Evolutionary conservation across 2,888 invertebrate genomes (phyloP), one percentile per base, ranked within the genome.

Genomic region (Lepidochitona cinerea): DNA sequence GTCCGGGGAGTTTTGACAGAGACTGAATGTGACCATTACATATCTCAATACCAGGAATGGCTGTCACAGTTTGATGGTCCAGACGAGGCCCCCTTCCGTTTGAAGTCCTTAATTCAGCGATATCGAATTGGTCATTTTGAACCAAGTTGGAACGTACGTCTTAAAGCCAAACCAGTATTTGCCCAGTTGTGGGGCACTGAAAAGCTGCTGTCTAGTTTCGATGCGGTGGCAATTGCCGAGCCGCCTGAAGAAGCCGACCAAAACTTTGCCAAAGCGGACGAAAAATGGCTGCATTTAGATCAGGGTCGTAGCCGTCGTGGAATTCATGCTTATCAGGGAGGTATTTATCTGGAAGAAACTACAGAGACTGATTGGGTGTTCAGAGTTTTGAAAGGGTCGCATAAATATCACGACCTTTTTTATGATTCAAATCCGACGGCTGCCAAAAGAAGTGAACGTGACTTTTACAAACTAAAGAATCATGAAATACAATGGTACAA

Each of bases 331-430:
- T 71, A 68, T 54, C 78, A 78, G 59, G 75, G 76, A 2, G 78
- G 74, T 1, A 37, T 78, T 6, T 78, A 78, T 65, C 65, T 78
- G 37, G 78, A 78, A 66, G 72, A 71, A 35, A 72, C 76, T 12
- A 32, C 18, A 1, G 70, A 76, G 14, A 71, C 70, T 12, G 78
- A 78, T 69, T 78, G 68, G 54, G 32, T 14, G 14, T 77, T 77
- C 23, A 53, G 73, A 32, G 76, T 84, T 29, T 29, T 83, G 54
- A 72, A 75, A 35, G 72, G 73, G 0, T 81, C 83, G 14, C 81
- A 81, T 64, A 53, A 74, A 26, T 68, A 70, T 14, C 79, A 79
- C 37, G 18, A 49, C 6, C 72, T 77, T 29, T 81, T 81, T 54
- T 77, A 69, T 33, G 36, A 37, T 6, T 9, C 33, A 12, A 12